Conservation (phyloP, 1,140 invertebrate species). For the Drosophila mauritiana region DNA sequence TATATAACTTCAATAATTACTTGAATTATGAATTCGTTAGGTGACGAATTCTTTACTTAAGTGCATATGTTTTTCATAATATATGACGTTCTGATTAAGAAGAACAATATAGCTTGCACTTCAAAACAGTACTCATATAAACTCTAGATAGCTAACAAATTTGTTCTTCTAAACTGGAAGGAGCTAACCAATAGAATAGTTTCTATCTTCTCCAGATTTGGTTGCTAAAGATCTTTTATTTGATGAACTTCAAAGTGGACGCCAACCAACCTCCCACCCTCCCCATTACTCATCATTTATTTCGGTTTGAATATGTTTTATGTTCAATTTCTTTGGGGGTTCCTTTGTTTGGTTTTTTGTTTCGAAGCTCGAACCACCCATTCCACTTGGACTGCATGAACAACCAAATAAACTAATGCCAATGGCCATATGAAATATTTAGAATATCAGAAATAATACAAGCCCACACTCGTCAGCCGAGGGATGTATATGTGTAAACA, state of each 20-base stretch:
- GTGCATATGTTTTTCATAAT: background rate
- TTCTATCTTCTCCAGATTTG: background rate
- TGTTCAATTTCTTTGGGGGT: constrained; percentile 13
- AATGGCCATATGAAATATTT: constrained; percentile 63
- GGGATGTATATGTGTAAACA: constrained; percentile 7
- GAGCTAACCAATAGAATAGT: no score
- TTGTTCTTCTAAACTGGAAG: no score
- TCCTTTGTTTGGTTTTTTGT: constrained; percentile 44
- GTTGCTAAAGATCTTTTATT: background rate
- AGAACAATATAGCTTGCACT: no score
- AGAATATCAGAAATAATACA: constrained; percentile 63
- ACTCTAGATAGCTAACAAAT: no score
- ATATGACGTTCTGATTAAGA: no score
- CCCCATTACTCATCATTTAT: constrained; percentile 20
- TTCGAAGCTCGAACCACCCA: constrained; percentile 3
- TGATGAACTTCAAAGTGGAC: constrained; percentile 34
- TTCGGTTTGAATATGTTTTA: constrained; percentile 31
- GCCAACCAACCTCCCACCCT: background rate
- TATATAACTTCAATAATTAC: background rate
- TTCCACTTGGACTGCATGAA: constrained; percentile 53
- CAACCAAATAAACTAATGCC: constrained; percentile 73
- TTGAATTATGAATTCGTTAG: background rate
- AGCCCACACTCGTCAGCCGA: background rate
- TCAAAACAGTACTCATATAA: no score
- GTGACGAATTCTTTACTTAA: background rate